These are phyloP conservation scores for Drosophila ironensis DNA, from an alignment of 1,140 invertebrate genomes.

Conservation along the genomic window DNA sequence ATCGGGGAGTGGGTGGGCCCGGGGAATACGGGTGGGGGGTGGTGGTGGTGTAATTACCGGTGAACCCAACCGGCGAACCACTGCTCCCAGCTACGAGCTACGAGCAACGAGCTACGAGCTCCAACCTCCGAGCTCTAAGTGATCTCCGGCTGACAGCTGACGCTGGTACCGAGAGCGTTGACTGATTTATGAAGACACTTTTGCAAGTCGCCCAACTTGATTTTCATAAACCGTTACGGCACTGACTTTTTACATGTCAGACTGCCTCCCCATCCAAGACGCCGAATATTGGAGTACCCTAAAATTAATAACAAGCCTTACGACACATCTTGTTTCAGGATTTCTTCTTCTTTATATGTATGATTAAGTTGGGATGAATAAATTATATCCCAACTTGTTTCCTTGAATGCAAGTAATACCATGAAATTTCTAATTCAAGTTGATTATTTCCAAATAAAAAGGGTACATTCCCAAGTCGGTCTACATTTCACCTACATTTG, in stretches of 20 bases:
- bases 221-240: slow-evolving; percentile 49
- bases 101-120: not conserved
- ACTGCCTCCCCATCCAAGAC: not conserved
- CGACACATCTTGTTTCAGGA: too few species aligned
- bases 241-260: slow-evolving; percentile 10
- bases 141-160: slow-evolving; percentile 45
- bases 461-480: not conserved
- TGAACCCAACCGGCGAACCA: slow-evolving; percentile 41
- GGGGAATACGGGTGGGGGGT: not conserved
- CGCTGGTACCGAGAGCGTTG: slow-evolving; percentile 37
- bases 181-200: slow-evolving; percentile 54
- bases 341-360: too few species aligned
- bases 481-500: not conserved
- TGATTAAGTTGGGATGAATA: too few species aligned
- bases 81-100: not conserved
- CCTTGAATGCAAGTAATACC: too few species aligned
- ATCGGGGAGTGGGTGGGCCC: not conserved
- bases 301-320: not conserved
- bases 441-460: not conserved
- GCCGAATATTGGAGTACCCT: not conserved
- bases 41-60: slow-evolving; percentile 29
- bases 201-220: slow-evolving; percentile 51
- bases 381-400: too few species aligned
- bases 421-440: too few species aligned
- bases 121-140: slow-evolving; percentile 9